These are phyloP conservation scores for Stichopus horrens DNA, from an alignment of 53 echinoderm and acorn worm species.

Conservation along the genomic window DNA sequence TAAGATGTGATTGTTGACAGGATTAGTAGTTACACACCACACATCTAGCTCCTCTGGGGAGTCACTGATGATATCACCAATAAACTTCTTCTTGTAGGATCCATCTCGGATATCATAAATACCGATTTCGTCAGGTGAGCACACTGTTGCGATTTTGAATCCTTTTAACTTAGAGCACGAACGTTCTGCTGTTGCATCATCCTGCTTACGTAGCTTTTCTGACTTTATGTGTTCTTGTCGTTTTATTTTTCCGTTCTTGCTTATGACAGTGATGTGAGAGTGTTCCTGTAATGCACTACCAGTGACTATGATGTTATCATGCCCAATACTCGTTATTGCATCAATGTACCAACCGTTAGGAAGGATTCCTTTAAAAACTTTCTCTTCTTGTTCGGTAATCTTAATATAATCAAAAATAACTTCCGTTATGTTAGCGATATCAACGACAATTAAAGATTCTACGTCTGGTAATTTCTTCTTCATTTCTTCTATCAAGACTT, in stretches of 20 bases:
- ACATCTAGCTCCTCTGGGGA: background rate
- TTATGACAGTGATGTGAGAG: slow-evolving; percentile 4
- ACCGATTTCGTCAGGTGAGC: background rate
- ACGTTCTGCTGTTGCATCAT: background rate
- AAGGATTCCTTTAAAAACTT: background rate
- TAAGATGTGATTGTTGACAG: background rate
- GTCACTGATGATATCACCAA: background rate
- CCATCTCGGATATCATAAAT: background rate
- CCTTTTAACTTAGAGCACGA: background rate
- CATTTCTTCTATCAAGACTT: background rate
- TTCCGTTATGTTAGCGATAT: background rate
- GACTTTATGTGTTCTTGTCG: background rate
- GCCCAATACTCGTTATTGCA: background rate
- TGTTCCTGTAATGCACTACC: background rate
- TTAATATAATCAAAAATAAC: background rate
- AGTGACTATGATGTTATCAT: background rate
- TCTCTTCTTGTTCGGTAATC: background rate
- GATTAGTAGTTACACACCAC: background rate
- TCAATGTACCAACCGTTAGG: background rate
- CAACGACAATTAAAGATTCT: background rate
- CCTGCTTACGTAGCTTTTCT: background rate
- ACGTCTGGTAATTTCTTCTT: background rate
- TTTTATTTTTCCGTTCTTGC: background rate
- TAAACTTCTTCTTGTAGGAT: background rate
- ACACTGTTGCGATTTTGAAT: background rate